Evolutionary conservation across 2,797 vertebrate genomes (phyloP).

Genomic region (Orestias chungarensis): DNA sequence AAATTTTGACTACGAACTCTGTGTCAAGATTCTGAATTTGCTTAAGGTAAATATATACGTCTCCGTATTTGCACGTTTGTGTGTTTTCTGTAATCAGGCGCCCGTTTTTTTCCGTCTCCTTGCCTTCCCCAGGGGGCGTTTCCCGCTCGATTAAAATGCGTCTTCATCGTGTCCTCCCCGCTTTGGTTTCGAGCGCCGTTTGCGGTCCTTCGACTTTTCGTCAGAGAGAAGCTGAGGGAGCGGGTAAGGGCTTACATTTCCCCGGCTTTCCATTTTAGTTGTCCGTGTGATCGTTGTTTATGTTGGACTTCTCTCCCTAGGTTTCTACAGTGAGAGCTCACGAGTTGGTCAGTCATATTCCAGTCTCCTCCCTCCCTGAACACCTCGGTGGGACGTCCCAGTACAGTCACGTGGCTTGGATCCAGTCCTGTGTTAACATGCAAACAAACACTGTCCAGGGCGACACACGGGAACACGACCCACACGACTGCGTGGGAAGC

Average conservation of each 20-base stretch:
- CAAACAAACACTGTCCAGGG: slow-evolving; percentile 69
- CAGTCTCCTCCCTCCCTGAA: slow-evolving; percentile 84
- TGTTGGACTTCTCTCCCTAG: slow-evolving; percentile 52
- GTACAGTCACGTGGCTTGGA: slow-evolving; percentile 86
- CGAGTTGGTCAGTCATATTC: slow-evolving; percentile 84
- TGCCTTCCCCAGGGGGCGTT: slow-evolving; percentile 81
- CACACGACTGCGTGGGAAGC: slow-evolving; percentile 82
- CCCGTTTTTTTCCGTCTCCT: neutral
- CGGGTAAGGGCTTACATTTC: slow-evolving; percentile 71
- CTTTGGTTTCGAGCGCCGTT: slow-evolving; percentile 89
- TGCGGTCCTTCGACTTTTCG: slow-evolving; percentile 85
- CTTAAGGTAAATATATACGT: slow-evolving; percentile 79
- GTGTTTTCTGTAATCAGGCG: neutral
- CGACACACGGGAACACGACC: slow-evolving; percentile 63
- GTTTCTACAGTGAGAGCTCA: slow-evolving; percentile 85
- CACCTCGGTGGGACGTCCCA: slow-evolving; percentile 84
- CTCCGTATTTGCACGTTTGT: slow-evolving; percentile 1
- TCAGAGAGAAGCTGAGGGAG: slow-evolving; percentile 86
- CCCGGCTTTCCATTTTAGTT: neutral
- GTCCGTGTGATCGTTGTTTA: neutral
- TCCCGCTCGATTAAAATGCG: slow-evolving; percentile 87
- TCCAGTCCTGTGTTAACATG: slow-evolving; percentile 84
- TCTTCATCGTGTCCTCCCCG: slow-evolving; percentile 88
- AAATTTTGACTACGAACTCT: slow-evolving; percentile 89
- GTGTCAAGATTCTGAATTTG: slow-evolving; percentile 88